Conservation (phyloP, 2,888 invertebrate genomes). For the Brachyptera risi region DNA sequence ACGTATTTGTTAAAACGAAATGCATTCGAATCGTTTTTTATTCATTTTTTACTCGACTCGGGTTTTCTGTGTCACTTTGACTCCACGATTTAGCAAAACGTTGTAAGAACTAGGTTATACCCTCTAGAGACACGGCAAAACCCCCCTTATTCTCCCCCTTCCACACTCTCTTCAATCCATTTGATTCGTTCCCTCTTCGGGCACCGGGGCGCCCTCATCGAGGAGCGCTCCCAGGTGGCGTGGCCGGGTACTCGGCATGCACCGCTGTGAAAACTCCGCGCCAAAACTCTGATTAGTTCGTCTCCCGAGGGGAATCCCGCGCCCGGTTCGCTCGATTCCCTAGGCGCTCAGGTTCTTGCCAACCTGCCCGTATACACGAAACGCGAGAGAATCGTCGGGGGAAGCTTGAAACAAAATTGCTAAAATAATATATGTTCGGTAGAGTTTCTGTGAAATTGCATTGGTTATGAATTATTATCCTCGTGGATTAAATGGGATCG, state of each 20-base stretch:
- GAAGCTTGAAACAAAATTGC: conserved; percentile 8
- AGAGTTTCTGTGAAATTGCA: not conserved
- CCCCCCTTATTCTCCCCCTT: not conserved
- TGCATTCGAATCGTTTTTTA: not conserved
- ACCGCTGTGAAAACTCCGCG: conserved; percentile 32
- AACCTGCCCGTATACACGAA: conserved; percentile 20
- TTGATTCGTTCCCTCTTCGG: conserved; percentile 28
- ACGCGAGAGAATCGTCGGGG: not conserved
- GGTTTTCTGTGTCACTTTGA: too few relatives aligned
- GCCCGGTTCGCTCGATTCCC: conserved; percentile 15
- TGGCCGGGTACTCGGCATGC: conserved; percentile 21
- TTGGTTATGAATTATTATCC: conserved; percentile 11
- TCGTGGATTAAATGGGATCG: not conserved
- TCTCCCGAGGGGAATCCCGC: conserved; percentile 26
- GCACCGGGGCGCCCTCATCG: conserved; percentile 6
- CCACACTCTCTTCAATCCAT: conserved; percentile 33
- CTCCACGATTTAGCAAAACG: too few relatives aligned
- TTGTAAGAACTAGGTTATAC: too few relatives aligned
- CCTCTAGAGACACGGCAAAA: not conserved
- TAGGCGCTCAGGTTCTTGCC: conserved; percentile 21
- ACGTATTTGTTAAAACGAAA: not conserved
- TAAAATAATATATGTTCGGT: conserved; percentile 4
- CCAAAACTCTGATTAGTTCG: conserved; percentile 35
- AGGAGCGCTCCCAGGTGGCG: conserved; percentile 25
- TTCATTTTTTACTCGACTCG: too few relatives aligned